phyloP scores from a whole-genome alignment of 2,888 invertebrate species.

The Caenorhabditis drosophilae region DNA sequence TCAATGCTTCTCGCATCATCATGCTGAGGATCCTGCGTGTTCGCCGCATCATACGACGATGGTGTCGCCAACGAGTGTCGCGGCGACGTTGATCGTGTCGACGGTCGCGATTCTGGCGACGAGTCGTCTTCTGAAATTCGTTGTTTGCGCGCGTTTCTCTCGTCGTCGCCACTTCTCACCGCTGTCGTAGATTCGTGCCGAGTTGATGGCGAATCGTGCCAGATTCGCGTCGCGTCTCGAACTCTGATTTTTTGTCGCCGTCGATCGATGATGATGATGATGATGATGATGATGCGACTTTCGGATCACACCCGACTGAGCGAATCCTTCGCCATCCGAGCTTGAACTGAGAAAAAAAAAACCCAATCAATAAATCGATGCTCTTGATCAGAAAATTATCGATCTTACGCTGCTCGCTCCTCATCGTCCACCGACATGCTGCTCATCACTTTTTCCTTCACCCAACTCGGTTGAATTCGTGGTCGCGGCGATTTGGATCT shows the following conservation, averaged over 20 bases:
- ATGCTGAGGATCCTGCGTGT: constrained; percentile 14
- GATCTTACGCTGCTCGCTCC: constrained; percentile 37
- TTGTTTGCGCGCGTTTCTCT: no score
- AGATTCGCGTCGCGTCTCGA: constrained; percentile 44
- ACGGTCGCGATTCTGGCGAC: constrained; percentile 60
- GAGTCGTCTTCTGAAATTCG: constrained; percentile 53
- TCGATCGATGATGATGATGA: no score
- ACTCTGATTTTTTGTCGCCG: no score
- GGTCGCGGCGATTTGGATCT: constrained; percentile 65
- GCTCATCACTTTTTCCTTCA: constrained; percentile 67
- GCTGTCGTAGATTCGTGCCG: constrained; percentile 29
- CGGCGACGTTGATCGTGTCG: constrained; percentile 52
- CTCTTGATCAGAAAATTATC: no score
- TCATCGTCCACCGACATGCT: constrained; percentile 65
- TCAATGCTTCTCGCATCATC: constrained; percentile 51
- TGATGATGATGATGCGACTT: constrained; percentile 14
- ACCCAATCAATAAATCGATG: no score
- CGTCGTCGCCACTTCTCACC: no score
- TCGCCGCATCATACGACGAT: constrained; percentile 49
- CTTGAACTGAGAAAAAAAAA: no score
- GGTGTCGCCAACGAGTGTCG: constrained; percentile 58
- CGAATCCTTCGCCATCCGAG: constrained; percentile 45
- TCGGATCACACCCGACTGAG: constrained; percentile 42
- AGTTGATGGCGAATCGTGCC: constrained; percentile 40
- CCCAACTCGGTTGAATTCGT: constrained; percentile 66